Evolutionary conservation across 2,113 vertebrate species (phyloP), one percentile per base, ranked within the genome.

Genomic region (Vidua chalybeata): DNA sequence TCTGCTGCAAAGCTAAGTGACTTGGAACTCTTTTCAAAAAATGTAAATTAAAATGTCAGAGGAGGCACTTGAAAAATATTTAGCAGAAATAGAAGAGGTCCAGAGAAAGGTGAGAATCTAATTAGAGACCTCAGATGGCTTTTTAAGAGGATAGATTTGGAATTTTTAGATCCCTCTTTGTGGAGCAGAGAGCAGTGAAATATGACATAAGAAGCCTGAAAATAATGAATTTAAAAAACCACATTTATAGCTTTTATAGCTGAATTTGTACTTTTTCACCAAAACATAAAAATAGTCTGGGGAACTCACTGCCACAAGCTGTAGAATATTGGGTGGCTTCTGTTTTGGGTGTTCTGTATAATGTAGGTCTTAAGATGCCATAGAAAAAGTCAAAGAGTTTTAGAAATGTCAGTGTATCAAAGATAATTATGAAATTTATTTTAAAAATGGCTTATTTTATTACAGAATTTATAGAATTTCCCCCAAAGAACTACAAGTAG

Each of bases 21-120:
- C 73, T 87, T 87, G 78, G 73, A 79, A 61, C 39, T 73, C 46
- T 76, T 43, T 71, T 87, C 6, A 15, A 82, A 87, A 94, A 90
- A 64, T 2, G 0, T 78, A 82, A 94, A 94, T 94, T 91, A 90
- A 87, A 83, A 85, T 93, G 82, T 85, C 90, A 87, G 41, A 75
- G 46, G 9, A 93, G 45, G 43, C 73, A 76, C 88, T 88, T 69
- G 58, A 76, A 85, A 95, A 93, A 85, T 63, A 90, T 93, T 93
- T 83, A 90, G 28, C 71, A 76, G 62, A 55, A 82, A 89, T 67
- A 72, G 48, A 93, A 91, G 45, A 81, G 58, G 84, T 96, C 82
- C 82, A 83, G 54, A 77, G 49, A 90, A 87, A 18, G 49, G 45
- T 85, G 88, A 87, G 75, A 91, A 21, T 54, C 45, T 87, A 94